Evolutionary conservation across 2,797 vertebrate genomes (phyloP), one percentile per base, ranked within the genome.

Genomic region (Malurus leucopterus): DNA sequence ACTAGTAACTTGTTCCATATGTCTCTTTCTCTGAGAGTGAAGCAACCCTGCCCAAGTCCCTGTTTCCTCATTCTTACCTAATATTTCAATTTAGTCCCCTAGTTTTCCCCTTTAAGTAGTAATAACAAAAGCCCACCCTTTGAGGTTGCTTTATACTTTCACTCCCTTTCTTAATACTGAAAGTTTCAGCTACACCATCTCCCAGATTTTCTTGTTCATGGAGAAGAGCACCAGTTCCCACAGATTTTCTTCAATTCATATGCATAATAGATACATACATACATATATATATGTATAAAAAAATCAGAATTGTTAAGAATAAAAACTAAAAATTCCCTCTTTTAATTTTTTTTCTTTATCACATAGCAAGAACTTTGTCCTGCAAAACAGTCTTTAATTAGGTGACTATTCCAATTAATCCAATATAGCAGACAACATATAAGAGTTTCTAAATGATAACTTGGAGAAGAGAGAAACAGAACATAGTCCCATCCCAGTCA

Each of bases 1-100:
- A 40, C 30, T 26, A 57, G 84, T 93, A 94, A 95, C 81, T 89
- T 91, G 49, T 94, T 95, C 93, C 93, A 90, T 85, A 91, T 93
- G 94, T 65, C 29, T 80, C 69, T 72, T 67, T 67, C 64, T 76
- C 64, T 65, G 65, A 82, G 38, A 83, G 50, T 63, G 58, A 83
- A 91, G 81, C 50, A 93, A 68, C 11, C 2, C 13, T 82, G 50
- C 53, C 29, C 51, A 80, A 88, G 65, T 73, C 51, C 50, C 43
- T 78, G 1, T 80, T 90, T 91, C 26, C 65, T 91, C 84, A 75
- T 77, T 91, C 75, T 92, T 95, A 92, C 90, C 86, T 93, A 90
- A 90, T 94, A 94, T 94, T 95, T 95, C 91, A 95, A 55, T 77
- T 74, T 88, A 68, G 47, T 63, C 23, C 41, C 38, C 38, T 49